Base-by-base conservation (phyloP, 2,113 vertebrate species). In the Xyrauchen texanus region DNA sequence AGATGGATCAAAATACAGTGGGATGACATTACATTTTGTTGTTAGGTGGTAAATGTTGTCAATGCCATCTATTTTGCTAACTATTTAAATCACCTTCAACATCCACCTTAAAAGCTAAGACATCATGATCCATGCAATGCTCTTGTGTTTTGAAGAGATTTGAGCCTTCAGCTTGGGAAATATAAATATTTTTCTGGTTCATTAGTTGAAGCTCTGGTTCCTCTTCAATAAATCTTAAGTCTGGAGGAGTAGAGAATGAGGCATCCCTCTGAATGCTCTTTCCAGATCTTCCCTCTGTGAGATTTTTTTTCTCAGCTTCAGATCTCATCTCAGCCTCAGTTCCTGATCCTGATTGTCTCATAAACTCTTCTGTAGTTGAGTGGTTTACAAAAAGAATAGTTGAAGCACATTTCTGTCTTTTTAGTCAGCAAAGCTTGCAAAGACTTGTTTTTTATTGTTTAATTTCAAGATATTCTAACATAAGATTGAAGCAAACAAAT, bases 11-110 rank as follows among this genome's bases (percentile, higher is more conserved):
- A 79, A 83, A 87, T 88, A 76, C 69, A 46, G 70, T 74, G 4
- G 4, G 47, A 81, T 81, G 82, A 16, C 45, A 52, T 84, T 78
- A 81, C 73, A 47, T 34, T 34, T 68, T 49, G 61, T 78, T 84
- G 76, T 78, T 84, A 76, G 74, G 71, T 79, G 64, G 63, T 60
- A 80, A 65, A 71, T 80, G 44, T 53, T 80, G 74, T 45, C 60
- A 84, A 82, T 79, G 76, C 62, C 60, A 79, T 62, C 72, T 79
- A 76, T 57, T 67, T 84, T 89, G 84, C 87, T 90, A 87, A 90
- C 87, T 83, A 85, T 90, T 91, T 85, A 90, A 93, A 92, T 93
- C 93, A 94, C 94, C 93, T 90, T 92, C 86, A 91, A 93, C 90
- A 88, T 90, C 91, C 90, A 95, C 92, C 84, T 91, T 93, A 91